Evolutionary conservation across 2,888 invertebrate genomes (phyloP), one percentile per base, ranked within the genome.

Genomic region (Pyrrhosoma nymphula): DNA sequence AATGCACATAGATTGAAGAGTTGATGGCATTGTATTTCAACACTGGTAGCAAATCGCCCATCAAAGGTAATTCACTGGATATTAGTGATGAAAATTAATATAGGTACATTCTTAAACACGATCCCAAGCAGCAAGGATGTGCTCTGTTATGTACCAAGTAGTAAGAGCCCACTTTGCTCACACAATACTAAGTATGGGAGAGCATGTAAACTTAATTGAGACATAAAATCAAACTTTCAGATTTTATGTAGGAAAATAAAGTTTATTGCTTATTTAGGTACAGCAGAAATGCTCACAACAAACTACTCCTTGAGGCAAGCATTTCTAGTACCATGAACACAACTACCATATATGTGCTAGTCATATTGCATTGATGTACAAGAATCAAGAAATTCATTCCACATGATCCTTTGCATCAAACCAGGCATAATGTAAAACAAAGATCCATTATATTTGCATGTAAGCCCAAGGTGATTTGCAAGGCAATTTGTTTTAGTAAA

Each of bases 111-210:
- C 93, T 93, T 93, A 93, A 93, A 93, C 93, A 93, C 47, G 2
- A 55, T 93, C 69, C 69, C 18, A 47, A 69, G 4, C 6, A 35
- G n/a, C 26, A 75, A 93, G 93, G 55, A 47, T 23, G n/a, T 93
- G 93, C 93, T 93, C 93, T 93, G 93, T 35, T n/a, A 30, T 60
- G 93, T 93, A 93, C 93, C 69, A 47, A n/a, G 47, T 93, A 93
- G 93, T 69, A 93, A 47, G 47, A 63, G 93, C 75, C 69, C 93
- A 69, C 69, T 69, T 39, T 47, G 82, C 82, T 82, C 75, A 82
- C 3, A 12, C 75, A 82, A 69, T n/a, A 20, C 16, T 8, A 63
- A 56, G 14, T 35, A 14, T n/a, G 47, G 63, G 69, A 0, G 35
- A 82, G 82, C 82, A 82, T 93, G 93, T 93, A 26, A 93, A 39